Conservation (phyloP, 2,797 vertebrate species). For the Brachyalestes nurse region DNA sequence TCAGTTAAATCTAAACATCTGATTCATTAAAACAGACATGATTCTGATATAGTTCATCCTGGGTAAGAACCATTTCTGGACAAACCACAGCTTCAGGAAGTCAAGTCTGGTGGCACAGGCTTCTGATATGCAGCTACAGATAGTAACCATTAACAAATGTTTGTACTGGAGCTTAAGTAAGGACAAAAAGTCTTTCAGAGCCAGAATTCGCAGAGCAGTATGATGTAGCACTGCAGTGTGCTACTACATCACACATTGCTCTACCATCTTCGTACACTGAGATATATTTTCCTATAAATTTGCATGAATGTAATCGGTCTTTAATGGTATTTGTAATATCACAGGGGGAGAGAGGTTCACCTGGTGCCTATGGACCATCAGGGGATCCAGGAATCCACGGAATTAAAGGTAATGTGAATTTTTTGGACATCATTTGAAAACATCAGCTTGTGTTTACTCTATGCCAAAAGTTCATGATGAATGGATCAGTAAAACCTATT, state of each 20-base stretch:
- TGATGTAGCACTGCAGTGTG: not conserved
- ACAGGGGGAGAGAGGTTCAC: constrained; percentile 83
- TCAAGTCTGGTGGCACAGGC: not conserved
- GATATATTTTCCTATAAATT: not conserved
- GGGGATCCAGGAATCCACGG: constrained; percentile 82
- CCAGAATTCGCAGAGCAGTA: not conserved
- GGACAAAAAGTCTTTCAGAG: not conserved
- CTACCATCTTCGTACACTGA: not conserved
- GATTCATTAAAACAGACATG: too few species aligned
- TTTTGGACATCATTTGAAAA: too few species aligned
- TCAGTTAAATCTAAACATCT: too few species aligned
- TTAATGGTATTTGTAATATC: constrained; percentile 11
- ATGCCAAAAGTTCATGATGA: too few species aligned
- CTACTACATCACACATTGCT: not conserved
- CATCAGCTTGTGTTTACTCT: not conserved
- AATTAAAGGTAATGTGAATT: constrained; percentile 69
- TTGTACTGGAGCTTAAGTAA: not conserved
- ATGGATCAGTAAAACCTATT: too few species aligned
- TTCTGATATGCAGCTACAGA: too few species aligned
- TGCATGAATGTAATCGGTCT: not conserved
- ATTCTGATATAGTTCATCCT: too few species aligned
- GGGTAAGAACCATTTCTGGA: too few species aligned
- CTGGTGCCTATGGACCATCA: constrained; percentile 80
- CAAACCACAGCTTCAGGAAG: too few species aligned
- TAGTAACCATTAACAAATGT: not conserved